Evolutionary conservation across 2,113 vertebrate genomes (phyloP).

Genomic region (Sitta europaea): DNA sequence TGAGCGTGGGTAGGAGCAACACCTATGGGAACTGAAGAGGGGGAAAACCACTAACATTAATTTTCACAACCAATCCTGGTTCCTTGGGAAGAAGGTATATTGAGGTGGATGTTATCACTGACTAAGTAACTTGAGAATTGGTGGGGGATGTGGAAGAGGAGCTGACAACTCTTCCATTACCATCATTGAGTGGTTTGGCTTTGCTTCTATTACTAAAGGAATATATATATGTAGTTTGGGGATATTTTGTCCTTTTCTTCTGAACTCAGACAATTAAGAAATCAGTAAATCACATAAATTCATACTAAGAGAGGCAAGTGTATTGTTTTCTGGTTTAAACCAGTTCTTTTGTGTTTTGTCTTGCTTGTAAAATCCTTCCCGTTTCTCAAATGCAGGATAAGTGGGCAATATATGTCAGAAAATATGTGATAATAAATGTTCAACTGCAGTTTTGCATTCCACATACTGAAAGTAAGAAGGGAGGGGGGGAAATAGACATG

Average conservation of each 20-base stretch:
- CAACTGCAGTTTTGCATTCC: not conserved
- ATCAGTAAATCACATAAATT: not conserved
- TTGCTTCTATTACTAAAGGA: not conserved
- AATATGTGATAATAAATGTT: not conserved
- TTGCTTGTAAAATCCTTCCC: not conserved
- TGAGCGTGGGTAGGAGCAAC: not conserved
- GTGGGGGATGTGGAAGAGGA: not conserved
- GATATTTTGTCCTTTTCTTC: not conserved
- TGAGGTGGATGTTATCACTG: not conserved
- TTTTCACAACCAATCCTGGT: not conserved
- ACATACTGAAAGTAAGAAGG: not conserved
- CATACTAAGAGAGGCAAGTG: not conserved
- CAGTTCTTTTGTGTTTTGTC: not conserved
- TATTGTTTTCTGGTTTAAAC: not conserved
- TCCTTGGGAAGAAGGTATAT: not conserved
- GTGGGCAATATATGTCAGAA: not conserved
- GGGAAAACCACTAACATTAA: not conserved
- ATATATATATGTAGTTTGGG: not conserved
- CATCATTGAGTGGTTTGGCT: not conserved
- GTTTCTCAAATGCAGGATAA: not conserved
- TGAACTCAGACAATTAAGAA: not conserved
- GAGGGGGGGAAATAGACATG: not conserved
- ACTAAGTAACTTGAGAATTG: not conserved
- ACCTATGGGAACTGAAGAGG: not conserved
- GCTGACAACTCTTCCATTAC: not conserved